Percentiles rank a stretch among this genome's conserved stretches.
phyloP scores from a whole-genome alignment of 2,113 vertebrate genomes.

The Mus spicilegus region DNA sequence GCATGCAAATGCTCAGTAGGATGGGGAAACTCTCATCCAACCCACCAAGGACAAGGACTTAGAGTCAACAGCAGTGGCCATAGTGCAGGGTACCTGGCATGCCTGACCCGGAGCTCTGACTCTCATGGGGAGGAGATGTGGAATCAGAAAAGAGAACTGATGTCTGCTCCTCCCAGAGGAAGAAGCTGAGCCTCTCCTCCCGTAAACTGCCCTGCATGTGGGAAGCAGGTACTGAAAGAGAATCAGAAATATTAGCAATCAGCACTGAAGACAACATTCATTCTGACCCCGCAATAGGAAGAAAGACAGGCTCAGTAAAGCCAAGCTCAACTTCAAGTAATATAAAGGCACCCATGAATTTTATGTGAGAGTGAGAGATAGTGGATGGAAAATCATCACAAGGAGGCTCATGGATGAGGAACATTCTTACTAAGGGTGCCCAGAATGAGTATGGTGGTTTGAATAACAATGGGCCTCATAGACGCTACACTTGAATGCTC shows the following conservation, averaged over 20 bases:
- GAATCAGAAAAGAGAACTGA: too few species aligned
- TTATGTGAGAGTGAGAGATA: fast-evolving
- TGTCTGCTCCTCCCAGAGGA: too few species aligned
- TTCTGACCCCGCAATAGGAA: fast-evolving
- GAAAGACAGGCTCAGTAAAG: fast-evolving
- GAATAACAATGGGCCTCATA: background rate
- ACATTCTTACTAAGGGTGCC: too few species aligned
- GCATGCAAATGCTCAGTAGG: background rate
- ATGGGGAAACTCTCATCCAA: background rate
- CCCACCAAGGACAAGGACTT: background rate
- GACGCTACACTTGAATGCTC: background rate
- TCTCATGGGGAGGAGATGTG: fast-evolving
- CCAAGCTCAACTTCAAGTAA: background rate
- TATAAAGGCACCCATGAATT: background rate
- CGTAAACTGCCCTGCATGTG: background rate
- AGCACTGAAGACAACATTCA: background rate
- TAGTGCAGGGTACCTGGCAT: fast-evolving
- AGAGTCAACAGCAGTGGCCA: fast-evolving
- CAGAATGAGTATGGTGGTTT: background rate
- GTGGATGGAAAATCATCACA: background rate
- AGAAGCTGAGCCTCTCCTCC: too few species aligned
- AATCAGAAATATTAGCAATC: background rate
- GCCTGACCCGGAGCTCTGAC: fast-evolving
- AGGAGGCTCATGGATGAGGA: background rate
- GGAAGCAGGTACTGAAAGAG: fast-evolving